Evolutionary conservation across 2,113 vertebrate species (phyloP), one percentile per base, ranked within the genome.

Genomic region (Dasypus novemcinctus): DNA sequence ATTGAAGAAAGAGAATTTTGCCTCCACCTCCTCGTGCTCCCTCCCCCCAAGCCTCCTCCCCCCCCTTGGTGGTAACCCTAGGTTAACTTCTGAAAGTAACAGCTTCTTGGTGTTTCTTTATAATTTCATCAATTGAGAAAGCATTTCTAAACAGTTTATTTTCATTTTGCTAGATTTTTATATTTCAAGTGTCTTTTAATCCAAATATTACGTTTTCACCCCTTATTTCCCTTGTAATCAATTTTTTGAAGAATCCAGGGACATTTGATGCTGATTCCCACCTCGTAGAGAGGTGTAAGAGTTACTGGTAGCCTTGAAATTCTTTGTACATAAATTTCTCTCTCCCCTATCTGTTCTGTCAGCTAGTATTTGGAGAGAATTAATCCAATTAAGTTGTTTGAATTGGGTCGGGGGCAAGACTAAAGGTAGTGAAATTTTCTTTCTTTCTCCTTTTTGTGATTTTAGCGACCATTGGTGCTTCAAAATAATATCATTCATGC

Each of bases 41-140:
- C n/a, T n/a, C n/a, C n/a, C n/a, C 41, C 4, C 11, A 4, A 7
- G 7, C 8, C 6, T 9, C 23, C 15, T n/a, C 7, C 7, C 54
- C 0, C 0, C 13, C 4, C 4, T 52, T 27, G 2, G n/a, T 52
- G 6, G 3, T 20, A 36, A 4, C 20, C 20, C 7, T 9, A 4
- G 27, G 61, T 61, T 27, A 4, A 0, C 14, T 14, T 38, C 52
- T 9, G n/a, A 36, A 2, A 33, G 29, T 6, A 7, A 11, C 27
- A 4, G 9, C 54, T 63, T 36, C 21, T 4, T 0, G 36, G 52
- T 29, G 27, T 43, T 64, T 36, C 4, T 18, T 33, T 49, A 61
- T 41, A 9, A 9, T 52, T 12, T 11, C 15, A 0, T 46, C 66
- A 1, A 78, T 6, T 11, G 1, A 31, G 5, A 41, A 23, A 43